Percentiles rank a stretch among this genome's conserved stretches.
phyloP scores from a whole-genome alignment of 1,140 invertebrate genomes.

The Drosophila mauritiana region DNA sequence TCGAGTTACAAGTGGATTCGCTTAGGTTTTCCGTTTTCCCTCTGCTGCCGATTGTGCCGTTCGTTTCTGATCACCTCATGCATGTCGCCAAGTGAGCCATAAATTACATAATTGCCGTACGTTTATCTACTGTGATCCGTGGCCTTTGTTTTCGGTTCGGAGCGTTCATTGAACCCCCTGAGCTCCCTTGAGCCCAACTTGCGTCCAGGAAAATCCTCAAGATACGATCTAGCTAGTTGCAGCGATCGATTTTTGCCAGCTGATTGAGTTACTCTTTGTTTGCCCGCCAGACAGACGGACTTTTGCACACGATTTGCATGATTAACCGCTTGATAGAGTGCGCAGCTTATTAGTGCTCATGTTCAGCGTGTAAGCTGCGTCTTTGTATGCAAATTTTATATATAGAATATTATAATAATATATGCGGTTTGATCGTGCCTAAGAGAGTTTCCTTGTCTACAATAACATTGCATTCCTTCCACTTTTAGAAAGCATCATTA shows the following conservation, averaged over 20 bases:
- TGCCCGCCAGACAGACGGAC: slow-evolving; percentile 13
- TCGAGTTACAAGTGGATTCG: slow-evolving; percentile 62
- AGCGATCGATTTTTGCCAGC: slow-evolving; percentile 46
- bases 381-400: slow-evolving; percentile 68
- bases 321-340: slow-evolving; percentile 51
- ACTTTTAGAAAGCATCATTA: neutral
- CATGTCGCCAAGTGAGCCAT: slow-evolving; percentile 55
- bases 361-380: slow-evolving; percentile 35
- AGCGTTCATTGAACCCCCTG: slow-evolving; percentile 34
- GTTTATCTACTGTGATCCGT: slow-evolving; percentile 45
- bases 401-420: slow-evolving; percentile 15
- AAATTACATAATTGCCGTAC: slow-evolving; percentile 69
- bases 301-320: slow-evolving; percentile 67
- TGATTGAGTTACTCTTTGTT: slow-evolving; percentile 39
- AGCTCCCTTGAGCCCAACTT: slow-evolving; percentile 8
- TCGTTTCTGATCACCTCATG: slow-evolving; percentile 31
- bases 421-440: slow-evolving; percentile 2
- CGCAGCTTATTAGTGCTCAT: slow-evolving; percentile 64
- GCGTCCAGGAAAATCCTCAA: neutral
- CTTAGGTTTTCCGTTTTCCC: slow-evolving; percentile 32
- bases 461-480: neutral
- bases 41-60: slow-evolving; percentile 50
- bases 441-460: slow-evolving; percentile 34
- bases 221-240: slow-evolving; percentile 31
- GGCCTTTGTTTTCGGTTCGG: slow-evolving; percentile 44